Percentiles rank a stretch among this genome's conserved stretches.
These are phyloP conservation scores for Xiphophorus maculatus DNA, from an alignment of 2,113 vertebrate genomes.

Conservation along the genomic window DNA sequence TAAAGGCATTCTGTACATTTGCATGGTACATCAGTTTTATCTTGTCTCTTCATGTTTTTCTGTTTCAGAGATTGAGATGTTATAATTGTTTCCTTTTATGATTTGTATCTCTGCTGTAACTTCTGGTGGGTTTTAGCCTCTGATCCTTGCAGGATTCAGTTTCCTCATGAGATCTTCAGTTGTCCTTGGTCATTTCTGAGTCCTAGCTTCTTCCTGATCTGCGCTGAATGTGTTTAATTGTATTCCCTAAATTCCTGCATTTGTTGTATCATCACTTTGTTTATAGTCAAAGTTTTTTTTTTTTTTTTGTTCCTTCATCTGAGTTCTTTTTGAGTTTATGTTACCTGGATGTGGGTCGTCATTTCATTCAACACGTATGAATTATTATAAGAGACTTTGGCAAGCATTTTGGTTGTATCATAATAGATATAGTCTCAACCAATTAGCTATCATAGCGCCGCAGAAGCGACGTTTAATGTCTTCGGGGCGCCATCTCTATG, in stretches of 20 bases:
- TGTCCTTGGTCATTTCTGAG: neutral
- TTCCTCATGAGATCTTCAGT: neutral
- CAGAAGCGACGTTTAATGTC: too few species aligned
- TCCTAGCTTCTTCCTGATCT: neutral
- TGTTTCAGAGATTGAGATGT: neutral
- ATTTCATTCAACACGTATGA: neutral
- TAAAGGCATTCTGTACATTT: neutral
- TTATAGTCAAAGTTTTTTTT: neutral
- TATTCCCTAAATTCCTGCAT: neutral
- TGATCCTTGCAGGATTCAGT: neutral
- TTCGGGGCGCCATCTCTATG: too few species aligned
- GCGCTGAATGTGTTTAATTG: neutral
- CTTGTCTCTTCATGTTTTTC: neutral
- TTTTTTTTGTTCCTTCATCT: neutral
- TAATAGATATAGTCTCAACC: neutral
- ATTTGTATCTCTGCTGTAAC: neutral
- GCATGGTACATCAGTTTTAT: neutral
- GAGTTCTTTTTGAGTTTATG: neutral
- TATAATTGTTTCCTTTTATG: neutral
- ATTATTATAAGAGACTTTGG: neutral
- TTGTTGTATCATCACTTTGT: neutral
- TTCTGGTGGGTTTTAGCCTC: neutral
- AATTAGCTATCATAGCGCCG: too few species aligned
- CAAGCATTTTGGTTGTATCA: neutral
- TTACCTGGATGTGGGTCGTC: neutral